Conservation (phyloP, 1,140 invertebrate genomes). For the Luehdorfia chinensis region DNA sequence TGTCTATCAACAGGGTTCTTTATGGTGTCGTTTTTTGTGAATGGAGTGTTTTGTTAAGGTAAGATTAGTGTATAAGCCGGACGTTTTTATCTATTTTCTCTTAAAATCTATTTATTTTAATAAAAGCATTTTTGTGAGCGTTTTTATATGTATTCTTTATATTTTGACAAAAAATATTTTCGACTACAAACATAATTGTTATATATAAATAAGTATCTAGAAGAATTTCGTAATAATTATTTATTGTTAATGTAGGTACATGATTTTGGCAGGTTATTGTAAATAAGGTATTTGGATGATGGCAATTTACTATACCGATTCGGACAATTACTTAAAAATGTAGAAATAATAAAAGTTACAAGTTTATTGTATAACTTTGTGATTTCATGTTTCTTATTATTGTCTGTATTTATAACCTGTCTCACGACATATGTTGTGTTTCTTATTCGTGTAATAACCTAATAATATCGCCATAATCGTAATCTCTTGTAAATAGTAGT, state of each 20-base stretch:
- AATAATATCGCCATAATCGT: slow-evolving; percentile 29
- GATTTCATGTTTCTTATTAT: slow-evolving; percentile 18
- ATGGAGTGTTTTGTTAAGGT: slow-evolving; percentile 38
- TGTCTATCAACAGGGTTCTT: slow-evolving; percentile 34
- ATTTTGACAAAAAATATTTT: slow-evolving; percentile 16
- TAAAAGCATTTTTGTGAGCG: slow-evolving; percentile 44
- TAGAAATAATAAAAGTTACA: background rate
- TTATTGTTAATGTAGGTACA: background rate
- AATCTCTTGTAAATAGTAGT: slow-evolving; percentile 54
- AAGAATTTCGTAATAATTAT: background rate
- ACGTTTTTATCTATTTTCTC: slow-evolving; percentile 34
- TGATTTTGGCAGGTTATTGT: slow-evolving; percentile 13
- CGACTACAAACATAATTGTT: background rate
- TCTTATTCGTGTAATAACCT: slow-evolving; percentile 31
- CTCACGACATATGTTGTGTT: slow-evolving; percentile 75
- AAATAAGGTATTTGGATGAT: background rate
- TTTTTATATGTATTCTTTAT: slow-evolving; percentile 21
- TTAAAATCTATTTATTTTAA: slow-evolving; percentile 25
- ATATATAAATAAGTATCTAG: background rate
- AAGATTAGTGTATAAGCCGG: slow-evolving; percentile 41
- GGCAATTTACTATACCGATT: background rate
- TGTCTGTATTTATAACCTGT: slow-evolving; percentile 48
- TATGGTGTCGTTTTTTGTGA: slow-evolving; percentile 33
- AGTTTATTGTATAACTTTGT: slow-evolving; percentile 11
- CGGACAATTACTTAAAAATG: background rate